phyloP scores from a whole-genome alignment of 2,113 vertebrate genomes.

The Corapipo altera region DNA sequence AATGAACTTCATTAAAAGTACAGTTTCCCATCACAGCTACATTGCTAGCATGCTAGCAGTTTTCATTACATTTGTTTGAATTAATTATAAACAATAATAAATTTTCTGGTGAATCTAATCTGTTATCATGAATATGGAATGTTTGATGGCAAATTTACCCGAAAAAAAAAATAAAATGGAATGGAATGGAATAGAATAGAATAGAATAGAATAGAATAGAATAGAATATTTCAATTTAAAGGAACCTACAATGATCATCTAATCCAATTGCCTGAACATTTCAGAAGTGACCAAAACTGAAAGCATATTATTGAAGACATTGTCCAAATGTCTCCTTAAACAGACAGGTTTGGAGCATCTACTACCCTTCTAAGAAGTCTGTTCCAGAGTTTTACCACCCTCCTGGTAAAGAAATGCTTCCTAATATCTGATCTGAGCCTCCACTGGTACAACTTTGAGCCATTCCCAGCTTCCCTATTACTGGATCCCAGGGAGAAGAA shows the following conservation, averaged over 20 bases:
- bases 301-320: neutral
- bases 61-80: neutral
- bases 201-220: neutral
- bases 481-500: neutral
- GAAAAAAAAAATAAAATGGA: neutral
- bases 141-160: neutral
- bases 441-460: accelerated
- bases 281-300: neutral
- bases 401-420: neutral
- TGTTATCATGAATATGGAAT: neutral
- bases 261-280: neutral
- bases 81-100: neutral
- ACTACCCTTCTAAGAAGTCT: neutral
- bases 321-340: neutral
- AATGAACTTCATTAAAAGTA: neutral
- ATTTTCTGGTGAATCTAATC: neutral
- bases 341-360: accelerated
- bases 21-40: neutral
- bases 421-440: neutral
- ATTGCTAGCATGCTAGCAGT: neutral
- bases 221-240: neutral
- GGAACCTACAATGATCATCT: accelerated
- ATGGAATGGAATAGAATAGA: neutral
- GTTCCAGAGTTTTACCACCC: neutral
- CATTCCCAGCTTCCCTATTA: accelerated